Percentiles rank a stretch among this genome's conserved stretches.
Conservation (phyloP, 2,797 vertebrate genomes). For the Typhlichthys eigenmanni region DNA sequence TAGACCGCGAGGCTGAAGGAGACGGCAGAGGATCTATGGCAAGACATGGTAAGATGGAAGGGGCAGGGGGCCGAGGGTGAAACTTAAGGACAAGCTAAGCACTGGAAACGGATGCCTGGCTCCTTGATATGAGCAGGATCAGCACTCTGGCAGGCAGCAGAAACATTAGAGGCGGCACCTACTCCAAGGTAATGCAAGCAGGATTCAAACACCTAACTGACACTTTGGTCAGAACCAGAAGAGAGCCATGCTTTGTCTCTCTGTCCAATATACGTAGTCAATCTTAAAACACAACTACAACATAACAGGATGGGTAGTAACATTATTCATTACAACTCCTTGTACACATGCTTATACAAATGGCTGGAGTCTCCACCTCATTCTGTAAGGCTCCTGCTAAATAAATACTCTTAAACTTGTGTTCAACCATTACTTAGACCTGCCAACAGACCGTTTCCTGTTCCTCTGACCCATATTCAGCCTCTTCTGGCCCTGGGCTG, state of each 20-base stretch:
- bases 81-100: constrained; percentile 41
- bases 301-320: no score
- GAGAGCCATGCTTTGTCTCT: no score
- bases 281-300: no score
- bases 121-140: constrained; percentile 44
- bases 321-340: no score
- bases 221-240: no score
- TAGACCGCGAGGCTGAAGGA: neutral
- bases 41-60: constrained; percentile 31
- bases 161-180: constrained; percentile 24
- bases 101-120: constrained; percentile 55
- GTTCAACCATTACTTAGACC: constrained; percentile 36
- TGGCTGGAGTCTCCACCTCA: constrained; percentile 12
- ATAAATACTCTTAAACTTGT: constrained; percentile 17
- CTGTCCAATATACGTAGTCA: no score
- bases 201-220: no score
- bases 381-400: neutral
- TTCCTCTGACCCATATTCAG: constrained; percentile 34
- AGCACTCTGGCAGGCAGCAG: constrained; percentile 47
- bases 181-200: neutral
- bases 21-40: constrained; percentile 2
- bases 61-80: constrained; percentile 22
- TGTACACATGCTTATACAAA: neutral
- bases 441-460: constrained; percentile 30
- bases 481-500: constrained; percentile 23